Evolutionary conservation across 1,140 invertebrate species (phyloP), one percentile per base, ranked within the genome.

Genomic region (Steinernema feltiae): DNA sequence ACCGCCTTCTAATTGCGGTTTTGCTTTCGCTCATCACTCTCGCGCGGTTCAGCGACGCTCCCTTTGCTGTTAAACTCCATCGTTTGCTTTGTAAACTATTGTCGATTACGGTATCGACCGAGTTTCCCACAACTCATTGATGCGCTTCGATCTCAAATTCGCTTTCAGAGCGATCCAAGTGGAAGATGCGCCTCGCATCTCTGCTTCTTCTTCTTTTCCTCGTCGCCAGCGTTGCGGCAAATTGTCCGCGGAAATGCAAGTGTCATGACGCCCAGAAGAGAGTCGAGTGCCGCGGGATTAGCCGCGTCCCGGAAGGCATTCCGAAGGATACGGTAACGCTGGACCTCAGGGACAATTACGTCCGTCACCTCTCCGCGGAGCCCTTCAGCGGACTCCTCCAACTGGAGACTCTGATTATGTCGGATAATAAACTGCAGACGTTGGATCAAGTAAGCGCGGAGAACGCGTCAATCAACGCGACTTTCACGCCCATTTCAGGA

Each of bases 261-360:
- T 63, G 53, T 27, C 24, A 12, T 3, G 15, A 15, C 24, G 53
- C 53, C 15, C 41, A 46, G 41, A 63, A 63, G 24, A 12, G 53
- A 3, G 53, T 63, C 15, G 53, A 63, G 2, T 63, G 53, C 53
- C 53, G 53, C 3, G 24, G 24, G 53, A 7, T 63, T 3, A 63
- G 12, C 24, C 53, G 53, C 12, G 24, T 63, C 15, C 53, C 53
- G 2, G 53, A 63, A 63, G 12, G 24, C 53, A 63, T 63, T 27
- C 53, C 53, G 24, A 7, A n/a, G 53, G 53, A 63, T 63, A 63
- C 53, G 53, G 53, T 63, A 63, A 63, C 53, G 2, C 53, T 63
- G 7, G 53, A 63, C 53, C 53, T 63, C 53, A 63, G 53, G 53
- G 53, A 63, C 53, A 63, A 63, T 21, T 21, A 63, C 15, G 3